Conservation (phyloP, 2,888 invertebrate species). For the Lepidocyrtinus sp. region DNA sequence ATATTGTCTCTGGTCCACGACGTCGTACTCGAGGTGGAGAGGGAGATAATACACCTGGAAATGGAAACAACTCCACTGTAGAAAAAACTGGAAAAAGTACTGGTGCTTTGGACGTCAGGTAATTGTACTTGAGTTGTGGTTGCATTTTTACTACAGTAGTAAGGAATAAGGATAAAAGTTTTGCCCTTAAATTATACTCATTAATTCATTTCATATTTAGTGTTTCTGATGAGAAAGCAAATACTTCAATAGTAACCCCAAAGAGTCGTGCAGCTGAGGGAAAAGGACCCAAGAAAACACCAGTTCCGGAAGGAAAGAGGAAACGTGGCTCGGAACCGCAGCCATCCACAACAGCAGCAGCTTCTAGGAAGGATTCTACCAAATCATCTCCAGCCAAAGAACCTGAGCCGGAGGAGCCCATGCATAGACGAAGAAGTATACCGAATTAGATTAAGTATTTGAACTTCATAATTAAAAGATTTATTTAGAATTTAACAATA, state of each 20-base stretch:
- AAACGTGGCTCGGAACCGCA: too few species aligned
- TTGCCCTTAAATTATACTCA: not conserved
- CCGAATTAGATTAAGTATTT: not conserved
- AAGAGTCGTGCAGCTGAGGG: conserved; percentile 9
- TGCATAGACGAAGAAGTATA: not conserved
- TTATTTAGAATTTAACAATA: not conserved
- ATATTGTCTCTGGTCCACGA: conserved; percentile 59
- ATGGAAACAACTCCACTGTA: conserved; percentile 51
- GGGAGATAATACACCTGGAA: not conserved
- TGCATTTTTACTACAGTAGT: not conserved
- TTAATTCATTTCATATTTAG: not conserved
- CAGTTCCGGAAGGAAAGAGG: conserved; percentile 32
- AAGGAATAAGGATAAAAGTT: not conserved
- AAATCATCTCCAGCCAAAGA: conserved; percentile 31
- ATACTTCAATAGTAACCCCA: not conserved
- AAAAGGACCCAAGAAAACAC: conserved; percentile 33
- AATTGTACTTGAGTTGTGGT: too few species aligned
- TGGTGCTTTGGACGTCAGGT: conserved; percentile 63
- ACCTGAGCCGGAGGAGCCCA: conserved; percentile 11
- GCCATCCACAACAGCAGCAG: not conserved
- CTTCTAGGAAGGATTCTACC: conserved; percentile 16
- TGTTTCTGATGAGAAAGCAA: too few species aligned
- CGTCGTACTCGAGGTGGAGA: conserved; percentile 56
- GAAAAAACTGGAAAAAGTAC: too few species aligned
- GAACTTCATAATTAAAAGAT: too few species aligned